A percentile compares a stretch with the other conserved stretches of the same genome.
These are phyloP conservation scores for Emydura subglobosa DNA, from an alignment of 2,113 vertebrate species.

Conservation along the genomic window DNA sequence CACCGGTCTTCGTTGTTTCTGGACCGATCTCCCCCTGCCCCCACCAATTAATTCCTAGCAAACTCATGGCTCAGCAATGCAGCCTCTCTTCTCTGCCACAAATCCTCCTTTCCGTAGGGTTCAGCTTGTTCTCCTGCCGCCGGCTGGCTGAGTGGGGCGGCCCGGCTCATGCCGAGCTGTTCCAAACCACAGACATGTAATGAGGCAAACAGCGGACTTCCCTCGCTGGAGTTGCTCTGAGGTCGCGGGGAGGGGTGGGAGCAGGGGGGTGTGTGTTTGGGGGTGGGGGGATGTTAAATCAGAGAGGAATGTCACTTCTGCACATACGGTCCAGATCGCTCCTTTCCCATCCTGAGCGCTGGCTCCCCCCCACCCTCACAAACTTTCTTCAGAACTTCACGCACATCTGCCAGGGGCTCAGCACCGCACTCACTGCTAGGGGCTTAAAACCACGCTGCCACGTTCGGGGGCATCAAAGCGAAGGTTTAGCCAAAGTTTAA, in stretches of 20 bases:
- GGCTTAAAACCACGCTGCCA: not conserved
- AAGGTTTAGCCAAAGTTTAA: not conserved
- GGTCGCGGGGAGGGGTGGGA: conserved; percentile 11
- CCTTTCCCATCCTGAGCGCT: not conserved
- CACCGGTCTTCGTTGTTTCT: not conserved
- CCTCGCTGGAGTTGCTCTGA: not conserved
- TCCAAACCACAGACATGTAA: conserved; percentile 66
- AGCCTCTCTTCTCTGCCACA: not conserved
- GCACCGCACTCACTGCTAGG: not conserved
- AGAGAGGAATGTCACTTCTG: not conserved
- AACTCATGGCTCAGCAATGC: not conserved
- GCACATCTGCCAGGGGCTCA: not conserved
- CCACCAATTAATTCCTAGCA: not conserved
- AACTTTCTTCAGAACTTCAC: not conserved
- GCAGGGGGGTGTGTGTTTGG: not conserved
- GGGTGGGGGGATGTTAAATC: not conserved
- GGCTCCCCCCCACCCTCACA: not conserved
- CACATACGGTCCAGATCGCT: not conserved
- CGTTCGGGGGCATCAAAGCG: not conserved
- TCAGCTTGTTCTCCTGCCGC: conserved; percentile 8
- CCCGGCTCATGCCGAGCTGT: not conserved
- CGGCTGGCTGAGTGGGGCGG: conserved; percentile 2
- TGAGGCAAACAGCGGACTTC: conserved; percentile 2
- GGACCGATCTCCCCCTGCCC: not conserved
- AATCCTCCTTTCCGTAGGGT: not conserved